phyloP scores from a whole-genome alignment of 2,888 invertebrate genomes.

The Pollenia labialis region DNA sequence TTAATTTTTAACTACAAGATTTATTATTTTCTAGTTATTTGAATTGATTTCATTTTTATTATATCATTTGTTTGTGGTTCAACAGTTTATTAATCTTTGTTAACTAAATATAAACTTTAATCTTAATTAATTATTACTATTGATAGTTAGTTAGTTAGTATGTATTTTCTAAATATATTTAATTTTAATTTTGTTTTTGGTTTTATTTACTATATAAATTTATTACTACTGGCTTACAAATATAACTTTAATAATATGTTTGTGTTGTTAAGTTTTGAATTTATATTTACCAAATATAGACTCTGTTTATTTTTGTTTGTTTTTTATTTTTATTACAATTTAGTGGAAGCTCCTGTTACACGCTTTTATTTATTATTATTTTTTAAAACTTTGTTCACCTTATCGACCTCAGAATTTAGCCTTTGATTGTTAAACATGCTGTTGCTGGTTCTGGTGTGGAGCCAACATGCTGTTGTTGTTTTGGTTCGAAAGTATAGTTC shows the following conservation, averaged over 20 bases:
- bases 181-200: not conserved
- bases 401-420: conserved; percentile 36
- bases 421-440: conserved; percentile 61
- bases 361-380: conserved; percentile 73
- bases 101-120: conserved; percentile 24
- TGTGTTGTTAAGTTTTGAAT: conserved; percentile 43
- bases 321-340: conserved; percentile 70
- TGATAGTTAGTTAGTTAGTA: conserved; percentile 13
- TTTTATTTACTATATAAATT: conserved; percentile 46
- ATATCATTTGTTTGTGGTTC: not conserved
- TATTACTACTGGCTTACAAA: conserved; percentile 49
- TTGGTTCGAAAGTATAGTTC: not conserved
- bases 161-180: conserved; percentile 43
- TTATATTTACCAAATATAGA: conserved; percentile 70
- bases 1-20: conserved; percentile 12
- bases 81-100: conserved; percentile 24
- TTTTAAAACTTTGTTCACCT: conserved; percentile 45
- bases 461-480: conserved; percentile 27
- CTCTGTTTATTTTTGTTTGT: conserved; percentile 42
- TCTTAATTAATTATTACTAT: conserved; percentile 34
- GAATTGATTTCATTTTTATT: not conserved
- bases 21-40: conserved; percentile 6
- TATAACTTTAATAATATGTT: conserved; percentile 52
- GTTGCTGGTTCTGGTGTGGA: conserved; percentile 16
- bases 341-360: conserved; percentile 83